Evolutionary conservation across 2,888 invertebrate genomes (phyloP), one percentile per base, ranked within the genome.

Genomic region (Cryptophagus acutangulus): DNA sequence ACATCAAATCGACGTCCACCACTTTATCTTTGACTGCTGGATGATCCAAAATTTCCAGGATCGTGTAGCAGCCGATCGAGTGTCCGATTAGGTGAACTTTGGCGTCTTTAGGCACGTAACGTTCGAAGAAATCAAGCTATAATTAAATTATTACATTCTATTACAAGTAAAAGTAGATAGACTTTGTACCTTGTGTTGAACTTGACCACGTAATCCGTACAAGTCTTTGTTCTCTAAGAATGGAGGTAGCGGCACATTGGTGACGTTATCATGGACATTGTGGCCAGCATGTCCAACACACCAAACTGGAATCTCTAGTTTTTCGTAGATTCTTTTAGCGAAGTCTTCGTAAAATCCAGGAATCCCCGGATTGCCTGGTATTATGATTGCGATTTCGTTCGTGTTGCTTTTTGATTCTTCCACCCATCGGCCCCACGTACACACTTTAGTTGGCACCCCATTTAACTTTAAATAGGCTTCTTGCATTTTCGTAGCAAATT

Each of bases 361-460:
- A 15, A 91, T 63, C 2, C 94, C 94, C 5, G 94, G 94, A 74
- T 94, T 94, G 17, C 94, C 92, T 16, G 89, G 81, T 48, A 92
- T 79, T 47, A 84, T 77, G 30, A 92, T 56, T 29, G 89, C 78
- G 6, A 91, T 63, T 46, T 77, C 71, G 10, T 53, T 49, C 2
- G 37, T 46, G 16, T 74, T 74, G 12, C 72, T 64, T 15, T 24
- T n/a, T 33, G 78, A 74, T 49, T 85, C 83, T 54, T 83, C 78
- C 14, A 81, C 70, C 77, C 79, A 79, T 45, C 75, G 73, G 12
- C 87, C 90, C 73, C 79, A 84, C 3, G 82, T 81, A 38, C 85
- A 67, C 6, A 92, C 66, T 54, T 82, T 81, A 0, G 87, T 87
- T 40, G 83, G 79, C 26, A 87, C 76, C 24, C 76, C 73, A 60